A percentile compares a stretch with the other conserved stretches of the same genome.
Evolutionary conservation across 2,797 vertebrate genomes (phyloP).

Genomic region (Mormyrus proboscirostris): DNA sequence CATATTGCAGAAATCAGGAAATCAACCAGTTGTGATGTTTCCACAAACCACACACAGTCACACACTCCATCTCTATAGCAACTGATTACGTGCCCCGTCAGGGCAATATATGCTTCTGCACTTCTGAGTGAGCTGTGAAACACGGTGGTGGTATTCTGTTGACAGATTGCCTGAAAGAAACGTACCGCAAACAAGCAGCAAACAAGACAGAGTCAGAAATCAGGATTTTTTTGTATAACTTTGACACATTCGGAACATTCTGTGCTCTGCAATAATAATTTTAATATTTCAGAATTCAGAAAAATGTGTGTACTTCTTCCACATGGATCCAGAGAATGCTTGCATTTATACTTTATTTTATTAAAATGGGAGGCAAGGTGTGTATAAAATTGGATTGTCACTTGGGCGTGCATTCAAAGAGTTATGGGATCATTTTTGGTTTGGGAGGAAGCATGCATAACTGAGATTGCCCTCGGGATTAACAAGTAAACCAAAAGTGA

Average conservation of each 20-base stretch:
- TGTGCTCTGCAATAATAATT: background rate
- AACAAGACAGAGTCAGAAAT: background rate
- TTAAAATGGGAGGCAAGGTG: background rate
- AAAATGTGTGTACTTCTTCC: background rate
- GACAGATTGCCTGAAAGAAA: slow-evolving; percentile 25
- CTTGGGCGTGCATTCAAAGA: background rate
- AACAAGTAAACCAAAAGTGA: background rate
- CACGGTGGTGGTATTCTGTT: slow-evolving; percentile 29
- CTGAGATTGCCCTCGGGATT: background rate
- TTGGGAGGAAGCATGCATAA: background rate
- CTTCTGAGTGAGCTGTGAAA: slow-evolving; percentile 31
- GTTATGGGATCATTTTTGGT: background rate
- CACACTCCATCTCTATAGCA: slow-evolving; percentile 38
- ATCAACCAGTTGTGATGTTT: slow-evolving; percentile 36
- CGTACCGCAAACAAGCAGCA: background rate
- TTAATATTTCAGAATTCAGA: background rate
- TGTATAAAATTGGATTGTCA: slow-evolving; percentile 8
- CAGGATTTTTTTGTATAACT: background rate
- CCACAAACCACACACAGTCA: slow-evolving; percentile 31
- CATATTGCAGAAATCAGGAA: slow-evolving; percentile 15
- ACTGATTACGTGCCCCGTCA: slow-evolving; percentile 39
- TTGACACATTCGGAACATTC: background rate
- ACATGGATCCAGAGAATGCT: background rate
- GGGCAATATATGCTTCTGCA: slow-evolving; percentile 19
- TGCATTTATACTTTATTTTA: background rate